Base-by-base conservation (phyloP, 2,797 vertebrate species). In the Allobates femoralis region DNA sequence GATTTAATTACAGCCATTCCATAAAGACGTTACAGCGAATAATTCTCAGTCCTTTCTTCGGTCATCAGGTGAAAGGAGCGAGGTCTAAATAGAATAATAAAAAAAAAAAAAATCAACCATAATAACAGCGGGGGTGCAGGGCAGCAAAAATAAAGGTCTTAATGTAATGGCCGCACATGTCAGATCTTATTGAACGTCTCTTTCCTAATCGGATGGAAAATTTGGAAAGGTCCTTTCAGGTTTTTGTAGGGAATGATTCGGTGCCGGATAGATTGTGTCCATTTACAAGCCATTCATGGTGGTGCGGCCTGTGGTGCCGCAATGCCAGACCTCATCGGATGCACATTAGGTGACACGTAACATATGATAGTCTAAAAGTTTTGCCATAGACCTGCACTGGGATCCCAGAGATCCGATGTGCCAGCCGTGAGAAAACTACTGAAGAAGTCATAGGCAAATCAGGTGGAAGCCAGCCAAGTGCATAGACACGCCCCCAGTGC, bases 1-100 rank as follows among this genome's bases (percentile, higher is more conserved):
- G 32, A 67, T 76, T 82, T 71, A 77, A 83, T 86, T 82, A 86
- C 67, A 23, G 85, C 64, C 77, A 37, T 62, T 77, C 58, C 12
- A 6, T 41, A 46, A 64, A 75, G 4, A 50, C 26, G 53, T 67
- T 37, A 28, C 3, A 58, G 60, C 41, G 26, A 53, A 56, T 15
- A 76, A 41, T 51, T 81, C 32, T 82, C 46, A 55, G 79, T 50
- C 67, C 23, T 15, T 3, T 64, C 69, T 64, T 75, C 56, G 81
- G 51, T 86, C 79, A 75, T 23, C 41, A 12, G 6, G 7, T 23
- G 55, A 55, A 64, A 64, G 60, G 58, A 67, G 28, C 0, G 41
- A 5, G 14, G 23, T 66, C n/a, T 62, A 37, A 74, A 19, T 19
- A 28, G 21, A 26, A 14, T 3, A 26, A 12, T 56, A 69, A 77